Conservation (phyloP, 2,113 vertebrate genomes). For the Nannobrachium achirus region DNA sequence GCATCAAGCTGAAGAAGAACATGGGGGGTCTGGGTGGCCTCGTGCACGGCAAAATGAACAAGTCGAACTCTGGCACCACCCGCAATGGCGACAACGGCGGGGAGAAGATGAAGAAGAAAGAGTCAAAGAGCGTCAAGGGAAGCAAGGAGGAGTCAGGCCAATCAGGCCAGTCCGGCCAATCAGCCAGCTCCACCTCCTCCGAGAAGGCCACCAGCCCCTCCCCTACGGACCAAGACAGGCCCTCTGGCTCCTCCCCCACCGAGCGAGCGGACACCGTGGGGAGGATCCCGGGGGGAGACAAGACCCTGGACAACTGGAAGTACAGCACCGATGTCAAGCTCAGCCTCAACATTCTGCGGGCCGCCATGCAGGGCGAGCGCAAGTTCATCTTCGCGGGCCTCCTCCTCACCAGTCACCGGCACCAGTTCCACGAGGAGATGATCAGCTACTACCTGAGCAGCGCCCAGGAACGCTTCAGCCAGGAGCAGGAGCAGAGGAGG, state of each 20-base stretch:
- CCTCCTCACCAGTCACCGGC: conserved; percentile 94
- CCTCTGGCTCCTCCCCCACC: conserved; percentile 76
- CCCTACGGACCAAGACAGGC: conserved; percentile 89
- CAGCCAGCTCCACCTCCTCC: conserved; percentile 90
- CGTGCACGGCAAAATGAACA: conserved; percentile 95
- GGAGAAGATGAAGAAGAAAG: conserved; percentile 76
- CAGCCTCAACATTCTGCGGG: conserved; percentile 96
- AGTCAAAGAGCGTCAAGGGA: conserved; percentile 81
- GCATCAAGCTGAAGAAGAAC: conserved; percentile 98
- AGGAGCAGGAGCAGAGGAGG: conserved; percentile 94
- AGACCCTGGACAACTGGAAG: conserved; percentile 90
- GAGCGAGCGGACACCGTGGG: conserved; percentile 71
- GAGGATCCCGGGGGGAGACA: conserved; percentile 80
- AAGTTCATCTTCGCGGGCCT: conserved; percentile 98
- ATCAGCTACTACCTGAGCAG: conserved; percentile 95
- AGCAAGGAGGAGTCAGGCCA: conserved; percentile 93
- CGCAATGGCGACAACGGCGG: conserved; percentile 63
- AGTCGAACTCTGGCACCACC: conserved; percentile 83
- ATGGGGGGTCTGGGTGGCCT: conserved; percentile 97
- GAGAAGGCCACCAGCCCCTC: conserved; percentile 94
- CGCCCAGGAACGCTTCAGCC: conserved; percentile 96
- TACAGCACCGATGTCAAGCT: conserved; percentile 99
- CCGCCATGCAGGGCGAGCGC: conserved; percentile 98
- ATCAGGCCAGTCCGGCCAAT: conserved; percentile 85
- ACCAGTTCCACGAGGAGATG: conserved; percentile 99